Evolutionary conservation across 2,113 vertebrate species (phyloP).

Genomic region (Notothenia rossii): DNA sequence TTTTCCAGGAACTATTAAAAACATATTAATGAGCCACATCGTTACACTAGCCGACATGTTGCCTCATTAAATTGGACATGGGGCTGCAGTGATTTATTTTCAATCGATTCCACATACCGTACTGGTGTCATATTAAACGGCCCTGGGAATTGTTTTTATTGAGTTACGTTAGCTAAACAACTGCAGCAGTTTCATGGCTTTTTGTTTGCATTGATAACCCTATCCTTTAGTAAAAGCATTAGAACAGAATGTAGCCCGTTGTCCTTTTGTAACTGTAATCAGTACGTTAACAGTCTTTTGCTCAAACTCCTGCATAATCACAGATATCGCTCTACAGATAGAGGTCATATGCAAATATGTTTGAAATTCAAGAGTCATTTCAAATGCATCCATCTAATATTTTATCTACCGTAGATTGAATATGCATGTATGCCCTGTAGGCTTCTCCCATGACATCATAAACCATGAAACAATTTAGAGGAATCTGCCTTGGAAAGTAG

Average conservation of each 20-base stretch:
- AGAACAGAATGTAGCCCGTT: background rate
- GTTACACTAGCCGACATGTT: background rate
- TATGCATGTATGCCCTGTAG: slow-evolving; percentile 51
- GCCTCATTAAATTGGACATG: background rate
- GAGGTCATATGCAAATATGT: slow-evolving; percentile 12
- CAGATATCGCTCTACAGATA: background rate
- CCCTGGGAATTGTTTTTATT: background rate
- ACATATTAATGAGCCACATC: background rate
- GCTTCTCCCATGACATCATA: slow-evolving; percentile 32
- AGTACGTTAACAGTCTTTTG: background rate
- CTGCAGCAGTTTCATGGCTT: background rate
- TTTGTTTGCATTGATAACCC: too few relatives aligned
- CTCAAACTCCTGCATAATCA: slow-evolving; percentile 11
- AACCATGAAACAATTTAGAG: slow-evolving; percentile 9
- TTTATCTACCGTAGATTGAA: slow-evolving; percentile 20
- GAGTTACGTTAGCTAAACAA: background rate
- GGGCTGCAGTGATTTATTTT: slow-evolving; percentile 14
- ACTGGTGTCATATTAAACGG: background rate
- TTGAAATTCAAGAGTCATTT: slow-evolving; percentile 36
- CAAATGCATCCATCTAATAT: slow-evolving; percentile 15
- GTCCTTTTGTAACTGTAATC: background rate
- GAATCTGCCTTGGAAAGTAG: slow-evolving; percentile 33
- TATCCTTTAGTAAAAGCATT: too few relatives aligned
- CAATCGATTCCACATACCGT: background rate
- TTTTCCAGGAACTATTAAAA: slow-evolving; percentile 3